phyloP scores from a whole-genome alignment of 2,888 invertebrate species.

The Cantharis lateralis region DNA sequence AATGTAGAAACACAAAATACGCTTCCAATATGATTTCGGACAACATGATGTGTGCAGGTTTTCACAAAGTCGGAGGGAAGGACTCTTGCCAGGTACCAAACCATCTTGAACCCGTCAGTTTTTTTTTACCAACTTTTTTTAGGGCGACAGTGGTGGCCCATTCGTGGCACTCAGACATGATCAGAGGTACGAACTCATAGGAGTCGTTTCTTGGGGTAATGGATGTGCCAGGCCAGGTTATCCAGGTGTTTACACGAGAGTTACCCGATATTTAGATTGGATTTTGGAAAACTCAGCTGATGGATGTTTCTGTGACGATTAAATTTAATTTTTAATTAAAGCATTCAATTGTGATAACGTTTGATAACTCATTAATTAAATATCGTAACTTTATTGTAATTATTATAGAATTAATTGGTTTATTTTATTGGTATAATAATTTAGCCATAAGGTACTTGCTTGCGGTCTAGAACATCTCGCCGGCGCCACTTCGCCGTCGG shows the following conservation, averaged over 20 bases:
- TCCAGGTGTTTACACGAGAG: slow-evolving; percentile 84
- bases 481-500: too few relatives aligned
- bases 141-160: slow-evolving; percentile 86
- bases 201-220: slow-evolving; percentile 88
- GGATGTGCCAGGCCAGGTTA: slow-evolving; percentile 85
- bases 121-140: slow-evolving; percentile 40
- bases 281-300: slow-evolving; percentile 77
- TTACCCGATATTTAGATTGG: slow-evolving; percentile 83
- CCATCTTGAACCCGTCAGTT: neutral
- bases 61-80: slow-evolving; percentile 69
- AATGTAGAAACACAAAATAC: slow-evolving; percentile 79
- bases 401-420: neutral
- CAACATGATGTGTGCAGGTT: slow-evolving; percentile 88
- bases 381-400: neutral
- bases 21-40: slow-evolving; percentile 83
- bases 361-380: neutral
- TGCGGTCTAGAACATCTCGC: neutral
- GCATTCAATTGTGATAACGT: slow-evolving; percentile 5
- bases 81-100: slow-evolving; percentile 80
- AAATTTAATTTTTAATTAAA: neutral
- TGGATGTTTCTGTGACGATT: slow-evolving; percentile 72
- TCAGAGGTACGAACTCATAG: slow-evolving; percentile 79
- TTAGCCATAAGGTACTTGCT: neutral
- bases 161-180: slow-evolving; percentile 70
- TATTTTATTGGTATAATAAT: neutral